A percentile compares a stretch with the other conserved stretches of the same genome.
phyloP scores from a whole-genome alignment of 2,113 vertebrate genomes.

The Chinchilla lanigera region DNA sequence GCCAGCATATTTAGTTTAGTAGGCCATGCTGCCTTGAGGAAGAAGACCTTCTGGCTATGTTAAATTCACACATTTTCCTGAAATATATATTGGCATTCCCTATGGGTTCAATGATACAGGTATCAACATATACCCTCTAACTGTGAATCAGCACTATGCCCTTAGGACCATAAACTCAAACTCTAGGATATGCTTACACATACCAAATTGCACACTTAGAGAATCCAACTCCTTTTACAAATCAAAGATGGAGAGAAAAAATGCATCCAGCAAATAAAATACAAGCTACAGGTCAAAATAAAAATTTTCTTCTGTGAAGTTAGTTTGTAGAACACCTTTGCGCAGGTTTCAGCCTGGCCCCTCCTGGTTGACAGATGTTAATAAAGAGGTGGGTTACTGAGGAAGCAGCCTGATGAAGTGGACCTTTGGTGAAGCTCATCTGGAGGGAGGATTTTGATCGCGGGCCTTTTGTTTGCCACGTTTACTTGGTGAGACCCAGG shows the following conservation, averaged over 20 bases:
- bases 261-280: not conserved
- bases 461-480: not conserved
- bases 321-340: not conserved
- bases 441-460: not conserved
- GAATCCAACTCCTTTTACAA: not conserved
- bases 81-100: constrained; percentile 7
- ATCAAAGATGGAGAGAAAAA: not conserved
- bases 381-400: not conserved
- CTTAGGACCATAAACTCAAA: not conserved
- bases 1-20: not conserved
- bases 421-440: not conserved
- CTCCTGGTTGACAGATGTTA: not conserved
- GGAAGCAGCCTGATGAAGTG: not conserved
- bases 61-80: constrained; percentile 16
- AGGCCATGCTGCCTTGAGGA: not conserved
- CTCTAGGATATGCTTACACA: not conserved
- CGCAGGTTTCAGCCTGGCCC: not conserved
- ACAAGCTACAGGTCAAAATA: not conserved
- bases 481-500: not conserved
- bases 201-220: not conserved
- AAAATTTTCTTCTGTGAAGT: not conserved
- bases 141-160: not conserved
- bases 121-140: not conserved
- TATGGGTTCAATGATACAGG: not conserved
- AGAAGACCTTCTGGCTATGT: not conserved